Evolutionary conservation across 2,797 vertebrate species (phyloP), one percentile per base, ranked within the genome.

Genomic region (Kryptopterus vitreolus): DNA sequence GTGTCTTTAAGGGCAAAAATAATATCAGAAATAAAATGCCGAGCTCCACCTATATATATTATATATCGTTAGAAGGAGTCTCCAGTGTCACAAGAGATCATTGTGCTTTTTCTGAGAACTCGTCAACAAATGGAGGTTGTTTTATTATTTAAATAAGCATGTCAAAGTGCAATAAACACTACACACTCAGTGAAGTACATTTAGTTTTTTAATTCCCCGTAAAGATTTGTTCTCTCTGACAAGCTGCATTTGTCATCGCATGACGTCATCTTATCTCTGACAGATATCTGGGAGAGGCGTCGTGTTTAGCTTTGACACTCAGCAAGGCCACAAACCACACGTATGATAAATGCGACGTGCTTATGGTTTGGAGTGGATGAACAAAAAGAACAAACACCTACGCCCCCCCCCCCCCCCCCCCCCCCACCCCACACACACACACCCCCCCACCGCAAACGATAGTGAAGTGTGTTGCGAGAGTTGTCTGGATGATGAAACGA

Each of bases 291-390:
- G 26, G 46, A 70, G 66, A 70, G 16, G 66, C 16, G 48, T 73
- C 48, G 68, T 53, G 68, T 68, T 79, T 74, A 76, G 76, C 77
- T 72, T 58, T 66, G 80, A 71, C 59, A 81, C 65, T 2, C 12
- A 55, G 66, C 52, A 71, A 57, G 70, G 76, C 57, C 78, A 82
- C 68, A 75, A 62, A 65, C 68, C 31, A 11, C 31, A 33, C 35
- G 24, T 38, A 33, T 61, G 70, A 76, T 71, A 53, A 31, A 71
- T 31, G 48, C 29, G 10, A 9, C 12, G 4, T 22, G 48, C 18
- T 71, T 71, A 22, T 12, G 48, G 43, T 29, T 29, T 69, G 29
- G 66, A 48, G 43, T 16, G 4, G 9, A 48, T 3, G 2, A 43
- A 29, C 24, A 69, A 69, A 69, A 29, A 43, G 50, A 48, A 16